Conservation (phyloP, 1,140 invertebrate genomes). For the Trinorchestia longiramus region DNA sequence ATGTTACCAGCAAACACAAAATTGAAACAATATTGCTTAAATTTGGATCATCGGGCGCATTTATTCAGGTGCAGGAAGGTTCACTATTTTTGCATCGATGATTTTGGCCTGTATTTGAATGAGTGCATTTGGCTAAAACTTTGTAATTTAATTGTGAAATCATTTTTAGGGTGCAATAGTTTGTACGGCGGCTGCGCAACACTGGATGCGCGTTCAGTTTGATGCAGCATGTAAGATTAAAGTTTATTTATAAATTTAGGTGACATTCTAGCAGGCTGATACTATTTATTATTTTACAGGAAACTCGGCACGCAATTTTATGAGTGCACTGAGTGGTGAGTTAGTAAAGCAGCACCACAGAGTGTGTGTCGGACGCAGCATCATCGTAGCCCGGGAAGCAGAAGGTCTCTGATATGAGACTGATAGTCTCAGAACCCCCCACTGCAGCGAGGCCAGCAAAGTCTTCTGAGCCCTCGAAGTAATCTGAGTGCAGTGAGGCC, state of each 20-base stretch:
- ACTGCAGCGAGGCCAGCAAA: neutral
- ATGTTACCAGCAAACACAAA: neutral
- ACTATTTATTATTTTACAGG: neutral
- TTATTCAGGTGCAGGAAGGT: neutral
- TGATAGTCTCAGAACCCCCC: conserved; percentile 5
- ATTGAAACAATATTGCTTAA: neutral
- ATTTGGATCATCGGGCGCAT: neutral
- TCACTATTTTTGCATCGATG: neutral
- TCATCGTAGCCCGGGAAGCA: conserved; percentile 36
- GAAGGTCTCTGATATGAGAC: conserved; percentile 11
- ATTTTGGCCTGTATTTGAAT: neutral
- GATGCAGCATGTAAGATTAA: neutral
- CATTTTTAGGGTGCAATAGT: neutral
- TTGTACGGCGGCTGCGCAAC: neutral
- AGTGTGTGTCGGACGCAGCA: conserved; percentile 11
- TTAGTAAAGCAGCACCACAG: neutral
- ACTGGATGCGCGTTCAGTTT: neutral
- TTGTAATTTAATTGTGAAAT: neutral
- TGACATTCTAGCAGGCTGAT: neutral
- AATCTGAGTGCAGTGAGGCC: conserved; percentile 23
- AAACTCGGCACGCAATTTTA: neutral
- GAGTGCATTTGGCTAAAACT: neutral
- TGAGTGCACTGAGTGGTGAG: neutral
- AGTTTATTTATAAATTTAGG: neutral
- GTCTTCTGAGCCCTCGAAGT: conserved; percentile 15